phyloP scores from a whole-genome alignment of 2,888 invertebrate genomes.

The Cantharis nigra region DNA sequence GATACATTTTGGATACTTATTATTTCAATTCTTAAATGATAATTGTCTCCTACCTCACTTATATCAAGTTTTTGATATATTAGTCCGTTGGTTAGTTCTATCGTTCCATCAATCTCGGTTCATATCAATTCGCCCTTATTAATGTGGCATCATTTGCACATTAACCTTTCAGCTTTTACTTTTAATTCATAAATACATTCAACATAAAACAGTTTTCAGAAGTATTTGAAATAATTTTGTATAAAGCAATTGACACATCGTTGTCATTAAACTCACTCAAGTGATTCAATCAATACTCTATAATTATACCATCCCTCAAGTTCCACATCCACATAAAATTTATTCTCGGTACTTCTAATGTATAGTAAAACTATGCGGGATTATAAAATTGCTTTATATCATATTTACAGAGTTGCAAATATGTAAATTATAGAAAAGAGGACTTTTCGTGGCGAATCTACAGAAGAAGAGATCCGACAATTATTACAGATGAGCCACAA shows the following conservation, averaged over 20 bases:
- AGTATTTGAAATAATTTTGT: not conserved
- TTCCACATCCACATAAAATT: not conserved
- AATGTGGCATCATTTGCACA: not conserved
- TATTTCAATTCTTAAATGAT: not conserved
- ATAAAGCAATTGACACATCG: not conserved
- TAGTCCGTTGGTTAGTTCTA: not conserved
- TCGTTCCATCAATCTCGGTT: not conserved
- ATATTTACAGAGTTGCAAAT: too few species aligned
- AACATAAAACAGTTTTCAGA: not conserved
- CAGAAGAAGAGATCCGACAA: too few species aligned
- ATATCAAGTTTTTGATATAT: not conserved
- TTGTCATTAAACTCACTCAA: not conserved
- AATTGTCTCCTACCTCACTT: not conserved
- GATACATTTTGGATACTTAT: not conserved
- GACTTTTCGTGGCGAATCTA: too few species aligned
- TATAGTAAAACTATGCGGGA: not conserved
- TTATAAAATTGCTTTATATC: not conserved
- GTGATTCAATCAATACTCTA: not conserved
- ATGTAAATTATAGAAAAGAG: too few species aligned
- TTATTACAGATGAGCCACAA: too few species aligned
- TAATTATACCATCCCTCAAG: not conserved
- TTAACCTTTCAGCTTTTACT: not conserved
- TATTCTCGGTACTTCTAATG: not conserved
- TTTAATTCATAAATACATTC: not conserved
- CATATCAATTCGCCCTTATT: not conserved